Evolutionary conservation across 2,888 invertebrate genomes (phyloP).

Genomic region (Lagria hirta): DNA sequence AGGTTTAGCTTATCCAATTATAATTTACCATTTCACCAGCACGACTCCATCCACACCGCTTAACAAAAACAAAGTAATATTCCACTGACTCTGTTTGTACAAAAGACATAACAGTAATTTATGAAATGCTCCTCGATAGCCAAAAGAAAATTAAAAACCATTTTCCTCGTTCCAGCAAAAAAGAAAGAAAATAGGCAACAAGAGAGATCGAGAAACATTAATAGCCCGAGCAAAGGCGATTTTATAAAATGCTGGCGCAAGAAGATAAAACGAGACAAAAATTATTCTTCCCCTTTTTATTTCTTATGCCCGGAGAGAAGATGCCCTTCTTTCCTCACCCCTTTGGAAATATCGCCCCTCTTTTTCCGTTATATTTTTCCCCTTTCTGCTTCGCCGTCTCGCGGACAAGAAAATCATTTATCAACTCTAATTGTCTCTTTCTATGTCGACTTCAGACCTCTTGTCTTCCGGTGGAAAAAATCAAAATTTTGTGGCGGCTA

Average conservation of each 20-base stretch:
- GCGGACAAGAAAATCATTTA: constrained; percentile 49
- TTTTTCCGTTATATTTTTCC: constrained; percentile 15
- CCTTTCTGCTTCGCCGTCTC: constrained; percentile 16
- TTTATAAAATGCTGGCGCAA: constrained; percentile 50
- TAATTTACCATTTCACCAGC: not conserved
- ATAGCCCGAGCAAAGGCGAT: constrained; percentile 47
- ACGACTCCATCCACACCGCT: constrained; percentile 3
- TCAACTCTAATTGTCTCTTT: constrained; percentile 51
- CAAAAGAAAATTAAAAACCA: constrained; percentile 39
- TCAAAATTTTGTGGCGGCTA: too few species aligned
- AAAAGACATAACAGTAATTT: constrained; percentile 32
- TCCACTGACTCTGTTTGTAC: constrained; percentile 12
- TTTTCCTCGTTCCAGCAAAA: constrained; percentile 24
- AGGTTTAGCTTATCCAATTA: not conserved
- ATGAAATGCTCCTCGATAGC: constrained; percentile 32
- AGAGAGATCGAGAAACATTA: constrained; percentile 42
- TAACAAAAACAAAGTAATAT: constrained; percentile 16
- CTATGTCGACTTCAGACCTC: constrained; percentile 42
- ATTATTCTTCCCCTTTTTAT: constrained; percentile 51
- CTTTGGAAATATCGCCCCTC: constrained; percentile 24
- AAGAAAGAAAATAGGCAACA: constrained; percentile 36
- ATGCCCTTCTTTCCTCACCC: constrained; percentile 21
- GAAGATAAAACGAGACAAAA: constrained; percentile 52
- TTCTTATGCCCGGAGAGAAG: constrained; percentile 30
- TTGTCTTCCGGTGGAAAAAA: too few species aligned